Evolutionary conservation across 2,797 vertebrate species (phyloP).

Genomic region (Mormyrus hasselquistii): DNA sequence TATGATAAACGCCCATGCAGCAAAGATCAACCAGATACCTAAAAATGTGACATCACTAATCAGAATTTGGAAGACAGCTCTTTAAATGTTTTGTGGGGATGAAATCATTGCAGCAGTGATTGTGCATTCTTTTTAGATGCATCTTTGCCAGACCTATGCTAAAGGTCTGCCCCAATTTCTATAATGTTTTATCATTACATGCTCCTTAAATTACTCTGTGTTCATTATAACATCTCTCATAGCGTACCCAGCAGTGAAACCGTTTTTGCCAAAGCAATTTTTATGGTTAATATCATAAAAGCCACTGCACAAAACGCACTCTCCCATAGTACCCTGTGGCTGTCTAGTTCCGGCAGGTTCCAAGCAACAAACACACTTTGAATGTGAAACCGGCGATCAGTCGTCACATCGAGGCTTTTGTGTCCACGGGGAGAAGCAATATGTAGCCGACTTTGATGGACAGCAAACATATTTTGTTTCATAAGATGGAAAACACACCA

Average conservation of each 20-base stretch:
- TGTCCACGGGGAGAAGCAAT: slow-evolving; percentile 19
- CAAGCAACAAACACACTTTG: slow-evolving; percentile 30
- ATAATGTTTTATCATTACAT: not conserved
- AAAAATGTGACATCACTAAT: not conserved
- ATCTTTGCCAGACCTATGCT: not conserved
- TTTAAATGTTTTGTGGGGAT: not conserved
- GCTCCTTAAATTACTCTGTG: not conserved
- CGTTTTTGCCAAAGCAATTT: not conserved
- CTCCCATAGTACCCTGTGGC: not conserved
- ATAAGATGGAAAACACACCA: not conserved
- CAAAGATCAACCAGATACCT: not conserved
- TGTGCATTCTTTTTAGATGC: not conserved
- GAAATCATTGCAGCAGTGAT: not conserved
- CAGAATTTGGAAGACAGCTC: not conserved
- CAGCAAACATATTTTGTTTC: slow-evolving; percentile 24
- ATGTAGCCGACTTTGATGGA: slow-evolving; percentile 28
- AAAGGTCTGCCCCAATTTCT: not conserved
- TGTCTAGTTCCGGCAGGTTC: not conserved
- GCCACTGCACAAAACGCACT: not conserved
- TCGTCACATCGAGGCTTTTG: slow-evolving; percentile 37
- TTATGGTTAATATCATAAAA: not conserved
- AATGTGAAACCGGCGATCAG: slow-evolving; percentile 32
- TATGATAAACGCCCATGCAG: no score
- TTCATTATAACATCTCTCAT: not conserved
- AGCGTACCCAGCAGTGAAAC: not conserved